A percentile compares a stretch with the other conserved stretches of the same genome.
Conservation (phyloP, 2,888 invertebrate genomes). For the Dasysyrphus albostriatus region DNA sequence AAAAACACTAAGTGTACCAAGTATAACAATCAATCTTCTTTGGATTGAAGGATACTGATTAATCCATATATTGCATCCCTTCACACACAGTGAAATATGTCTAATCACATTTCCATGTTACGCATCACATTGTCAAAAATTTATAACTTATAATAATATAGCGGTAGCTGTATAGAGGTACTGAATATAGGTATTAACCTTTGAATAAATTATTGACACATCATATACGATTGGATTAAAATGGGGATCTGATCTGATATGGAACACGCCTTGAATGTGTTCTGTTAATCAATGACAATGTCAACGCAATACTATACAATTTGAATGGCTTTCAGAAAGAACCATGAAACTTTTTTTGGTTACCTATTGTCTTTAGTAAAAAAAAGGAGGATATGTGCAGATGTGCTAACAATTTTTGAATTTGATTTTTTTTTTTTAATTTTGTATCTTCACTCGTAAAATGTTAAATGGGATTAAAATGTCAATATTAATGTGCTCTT, state of each 20-base stretch:
- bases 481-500: slow-evolving; percentile 10
- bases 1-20: not conserved
- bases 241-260: slow-evolving; percentile 31
- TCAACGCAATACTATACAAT: slow-evolving; percentile 14
- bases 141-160: slow-evolving; percentile 34
- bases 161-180: not conserved
- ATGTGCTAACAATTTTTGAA: slow-evolving; percentile 21
- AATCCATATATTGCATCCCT: slow-evolving; percentile 59
- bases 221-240: slow-evolving; percentile 23
- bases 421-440: not conserved
- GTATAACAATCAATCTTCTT: slow-evolving; percentile 61
- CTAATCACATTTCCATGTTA: slow-evolving; percentile 71
- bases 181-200: slow-evolving; percentile 35
- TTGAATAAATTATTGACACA: slow-evolving; percentile 45
- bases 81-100: slow-evolving; percentile 17
- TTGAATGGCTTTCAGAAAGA: slow-evolving; percentile 10
- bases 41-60: slow-evolving; percentile 65
- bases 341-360: slow-evolving; percentile 1
- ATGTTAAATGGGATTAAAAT: slow-evolving; percentile 31
- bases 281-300: slow-evolving; percentile 33
- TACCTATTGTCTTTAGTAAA: not conserved
- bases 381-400: not conserved
- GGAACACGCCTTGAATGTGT: slow-evolving; percentile 40
- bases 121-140: slow-evolving; percentile 67
- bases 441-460: not conserved